Base-by-base conservation (phyloP, 2,797 vertebrate genomes). In the Buphagus erythrorhynchus region DNA sequence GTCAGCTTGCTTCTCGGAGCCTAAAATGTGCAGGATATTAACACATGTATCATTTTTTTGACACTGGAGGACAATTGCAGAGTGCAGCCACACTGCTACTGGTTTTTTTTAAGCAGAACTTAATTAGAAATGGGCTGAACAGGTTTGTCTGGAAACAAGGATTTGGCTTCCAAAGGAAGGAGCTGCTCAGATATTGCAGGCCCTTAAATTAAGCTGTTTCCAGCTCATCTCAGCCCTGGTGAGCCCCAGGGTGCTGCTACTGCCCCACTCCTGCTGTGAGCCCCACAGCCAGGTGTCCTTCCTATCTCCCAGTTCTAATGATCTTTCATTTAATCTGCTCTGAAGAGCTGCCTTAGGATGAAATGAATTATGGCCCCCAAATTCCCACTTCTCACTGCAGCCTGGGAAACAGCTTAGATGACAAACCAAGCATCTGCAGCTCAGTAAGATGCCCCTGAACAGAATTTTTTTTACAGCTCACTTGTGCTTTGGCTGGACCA, bases 31-130 rank as follows among this genome's bases (percentile, higher is more conserved):
- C 42, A 82, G 92, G 86, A 88, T 97, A 96, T 96, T 97, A 97
- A 95, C 88, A 95, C 94, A 90, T 93, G 94, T 79, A 95, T 97
- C 83, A 88, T 93, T 93, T 93, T 97, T 97, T 81, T 97, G 95
- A 96, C 94, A 89, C 49, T 31, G 49, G 80, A 95, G 84, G 86
- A 95, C 94, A 88, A 88, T 49, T 94, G 92, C 79, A 74, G 65
- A 28, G 33, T 35, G 46, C 35, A 73, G 85, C 33, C 77, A 76
- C 9, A 4, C 43, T 72, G 49, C 46, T 93, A 48, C 63, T 67
- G 66, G 59, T 88, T 94, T 93, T 88, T 94, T 93, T 91, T 90
- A 96, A 85, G 82, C 35, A 81, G 76, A 71, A 84, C 63, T 91
- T 92, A 94, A 91, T 46, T 75, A 38, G 35, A 73, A 31, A 33